Percentiles rank a stretch among this genome's conserved stretches.
phyloP scores from a whole-genome alignment of 2,113 vertebrate species.

The Bostrychus sinensis region DNA sequence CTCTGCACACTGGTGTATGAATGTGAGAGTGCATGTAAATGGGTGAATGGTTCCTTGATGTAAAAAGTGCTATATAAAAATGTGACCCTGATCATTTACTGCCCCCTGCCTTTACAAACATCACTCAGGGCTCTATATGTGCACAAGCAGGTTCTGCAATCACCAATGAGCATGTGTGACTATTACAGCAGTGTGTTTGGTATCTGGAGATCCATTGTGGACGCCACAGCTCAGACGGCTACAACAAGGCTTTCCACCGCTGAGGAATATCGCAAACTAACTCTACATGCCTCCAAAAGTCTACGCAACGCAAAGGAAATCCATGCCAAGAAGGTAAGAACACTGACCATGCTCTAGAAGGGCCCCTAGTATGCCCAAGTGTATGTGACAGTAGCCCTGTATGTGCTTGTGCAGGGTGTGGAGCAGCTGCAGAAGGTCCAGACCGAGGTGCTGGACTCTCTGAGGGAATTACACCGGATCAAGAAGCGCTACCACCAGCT shows the following conservation, averaged over 20 bases:
- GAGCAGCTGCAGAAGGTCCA: conserved; percentile 85
- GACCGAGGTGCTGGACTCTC: conserved; percentile 83
- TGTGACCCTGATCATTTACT: no score
- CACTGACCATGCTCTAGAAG: neutral
- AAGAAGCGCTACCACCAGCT: conserved; percentile 87
- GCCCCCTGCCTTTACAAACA: no score
- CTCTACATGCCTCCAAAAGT: conserved; percentile 71
- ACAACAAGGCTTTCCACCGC: conserved; percentile 76
- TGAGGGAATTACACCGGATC: conserved; percentile 85
- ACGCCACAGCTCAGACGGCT: conserved; percentile 79
- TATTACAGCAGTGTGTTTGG: conserved; percentile 77
- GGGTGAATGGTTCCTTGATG: no score
- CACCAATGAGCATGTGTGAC: neutral
- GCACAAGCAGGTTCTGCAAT: no score
- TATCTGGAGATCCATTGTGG: conserved; percentile 86
- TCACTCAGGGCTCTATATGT: no score
- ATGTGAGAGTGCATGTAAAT: no score
- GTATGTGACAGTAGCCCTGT: no score
- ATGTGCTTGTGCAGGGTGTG: conserved; percentile 74
- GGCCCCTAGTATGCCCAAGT: no score
- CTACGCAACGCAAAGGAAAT: conserved; percentile 84
- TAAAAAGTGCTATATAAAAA: no score
- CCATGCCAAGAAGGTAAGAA: conserved; percentile 82
- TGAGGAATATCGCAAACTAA: conserved; percentile 80
- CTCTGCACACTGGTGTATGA: no score